Percentiles rank a stretch among this genome's conserved stretches.
phyloP scores from a whole-genome alignment of 92 coral and sea anemone species.

The Heteractis magnifica region DNA sequence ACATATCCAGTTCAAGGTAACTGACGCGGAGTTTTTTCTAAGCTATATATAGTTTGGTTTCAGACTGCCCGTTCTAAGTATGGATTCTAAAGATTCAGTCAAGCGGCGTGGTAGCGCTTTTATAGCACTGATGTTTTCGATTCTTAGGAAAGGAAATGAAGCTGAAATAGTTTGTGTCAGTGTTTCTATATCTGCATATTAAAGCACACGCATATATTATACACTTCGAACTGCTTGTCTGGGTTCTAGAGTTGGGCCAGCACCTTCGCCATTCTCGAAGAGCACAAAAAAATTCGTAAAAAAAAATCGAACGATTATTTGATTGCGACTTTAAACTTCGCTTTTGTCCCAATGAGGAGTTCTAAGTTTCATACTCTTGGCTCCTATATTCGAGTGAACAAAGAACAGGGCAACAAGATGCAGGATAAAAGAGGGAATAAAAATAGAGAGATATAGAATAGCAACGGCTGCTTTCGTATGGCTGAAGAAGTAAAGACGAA shows the following conservation, averaged over 20 bases:
- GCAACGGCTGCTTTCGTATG: too few species aligned
- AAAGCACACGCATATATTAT: constrained; percentile 8
- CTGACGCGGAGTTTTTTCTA: too few species aligned
- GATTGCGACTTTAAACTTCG: neutral
- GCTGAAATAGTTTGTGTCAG: neutral
- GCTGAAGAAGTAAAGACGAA: too few species aligned
- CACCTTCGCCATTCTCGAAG: neutral
- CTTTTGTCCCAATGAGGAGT: neutral
- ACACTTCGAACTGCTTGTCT: neutral
- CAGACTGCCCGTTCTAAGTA: neutral
- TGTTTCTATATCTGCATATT: neutral
- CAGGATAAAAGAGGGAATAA: too few species aligned
- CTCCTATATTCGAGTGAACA: too few species aligned
- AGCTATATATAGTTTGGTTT: too few species aligned
- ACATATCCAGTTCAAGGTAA: neutral
- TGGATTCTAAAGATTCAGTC: neutral
- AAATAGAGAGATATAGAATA: too few species aligned
- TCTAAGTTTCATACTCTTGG: neutral
- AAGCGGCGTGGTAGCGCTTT: neutral
- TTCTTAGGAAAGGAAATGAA: neutral
- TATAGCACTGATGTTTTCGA: neutral
- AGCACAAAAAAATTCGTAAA: too few species aligned
- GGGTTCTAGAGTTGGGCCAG: neutral
- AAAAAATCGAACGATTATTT: too few species aligned
- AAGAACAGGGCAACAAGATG: neutral